Evolutionary conservation across 2,113 vertebrate genomes (phyloP).

Genomic region (Misgurnus anguillicaudatus): DNA sequence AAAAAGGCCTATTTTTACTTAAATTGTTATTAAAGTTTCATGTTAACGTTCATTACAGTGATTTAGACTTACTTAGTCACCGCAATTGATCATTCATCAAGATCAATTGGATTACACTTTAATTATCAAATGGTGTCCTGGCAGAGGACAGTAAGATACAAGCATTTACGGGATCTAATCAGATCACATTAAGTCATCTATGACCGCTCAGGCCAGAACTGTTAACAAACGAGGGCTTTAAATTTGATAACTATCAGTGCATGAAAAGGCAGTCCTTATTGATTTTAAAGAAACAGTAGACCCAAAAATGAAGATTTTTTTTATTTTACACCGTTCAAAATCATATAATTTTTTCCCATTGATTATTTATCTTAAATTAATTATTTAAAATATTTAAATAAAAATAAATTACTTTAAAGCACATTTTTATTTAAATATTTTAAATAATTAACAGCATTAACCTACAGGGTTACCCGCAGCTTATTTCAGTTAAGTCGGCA

Average conservation of each 20-base stretch:
- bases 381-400: no score
- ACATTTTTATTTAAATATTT: no score
- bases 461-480: no score
- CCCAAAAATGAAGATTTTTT: no score
- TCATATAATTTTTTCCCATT: no score
- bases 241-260: constrained; percentile 26
- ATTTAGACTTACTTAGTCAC: constrained; percentile 72
- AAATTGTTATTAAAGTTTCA: constrained; percentile 72
- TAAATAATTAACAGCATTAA: no score
- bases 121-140: constrained; percentile 59
- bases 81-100: constrained; percentile 73
- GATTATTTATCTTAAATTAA: no score
- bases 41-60: constrained; percentile 74
- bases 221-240: constrained; percentile 22
- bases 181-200: constrained; percentile 34
- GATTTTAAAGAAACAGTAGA: neutral
- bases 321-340: no score
- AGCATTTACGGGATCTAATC: constrained; percentile 43
- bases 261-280: neutral
- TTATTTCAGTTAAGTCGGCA: no score
- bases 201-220: constrained; percentile 16
- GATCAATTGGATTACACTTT: constrained; percentile 64
- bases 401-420: no score
- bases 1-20: constrained; percentile 68
- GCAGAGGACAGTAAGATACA: constrained; percentile 26